Conservation (phyloP, 2,113 vertebrate genomes). For the Mastomys coucha region DNA sequence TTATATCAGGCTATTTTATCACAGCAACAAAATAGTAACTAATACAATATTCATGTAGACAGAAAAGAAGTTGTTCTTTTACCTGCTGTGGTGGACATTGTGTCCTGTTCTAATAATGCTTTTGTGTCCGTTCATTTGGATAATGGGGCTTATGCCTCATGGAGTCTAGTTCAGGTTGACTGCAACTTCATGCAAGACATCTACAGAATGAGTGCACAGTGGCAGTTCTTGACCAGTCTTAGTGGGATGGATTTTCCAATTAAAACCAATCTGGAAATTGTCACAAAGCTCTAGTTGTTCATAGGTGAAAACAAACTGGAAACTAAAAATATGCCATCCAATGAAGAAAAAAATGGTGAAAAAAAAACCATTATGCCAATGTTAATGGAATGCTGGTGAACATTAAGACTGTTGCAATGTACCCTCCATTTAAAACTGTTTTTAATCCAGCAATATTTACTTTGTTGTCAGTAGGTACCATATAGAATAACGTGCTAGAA, state of each 20-base stretch:
- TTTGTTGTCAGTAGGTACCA: conserved; percentile 90
- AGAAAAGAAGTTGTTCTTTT: not conserved
- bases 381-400: conserved; percentile 85
- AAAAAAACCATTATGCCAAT: conserved; percentile 83
- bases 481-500: conserved; percentile 86
- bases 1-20: not conserved
- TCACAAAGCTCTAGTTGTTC: conserved; percentile 88
- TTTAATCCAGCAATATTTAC: conserved; percentile 92
- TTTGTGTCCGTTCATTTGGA: not conserved
- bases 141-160: not conserved
- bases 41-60: not conserved
- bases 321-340: conserved; percentile 87
- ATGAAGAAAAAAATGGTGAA: conserved; percentile 88
- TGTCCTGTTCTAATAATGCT: not conserved
- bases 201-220: conserved; percentile 83
- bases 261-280: conserved; percentile 95
- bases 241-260: conserved; percentile 95
- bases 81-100: not conserved
- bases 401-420: conserved; percentile 84
- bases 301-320: conserved; percentile 93
- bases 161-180: not conserved
- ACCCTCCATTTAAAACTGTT: conserved; percentile 87
- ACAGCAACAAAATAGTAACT: not conserved
- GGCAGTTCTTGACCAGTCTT: conserved; percentile 95
- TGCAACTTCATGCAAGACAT: conserved; percentile 95